phyloP scores from a whole-genome alignment of 2,888 invertebrate species.

The Anodontia alba region DNA sequence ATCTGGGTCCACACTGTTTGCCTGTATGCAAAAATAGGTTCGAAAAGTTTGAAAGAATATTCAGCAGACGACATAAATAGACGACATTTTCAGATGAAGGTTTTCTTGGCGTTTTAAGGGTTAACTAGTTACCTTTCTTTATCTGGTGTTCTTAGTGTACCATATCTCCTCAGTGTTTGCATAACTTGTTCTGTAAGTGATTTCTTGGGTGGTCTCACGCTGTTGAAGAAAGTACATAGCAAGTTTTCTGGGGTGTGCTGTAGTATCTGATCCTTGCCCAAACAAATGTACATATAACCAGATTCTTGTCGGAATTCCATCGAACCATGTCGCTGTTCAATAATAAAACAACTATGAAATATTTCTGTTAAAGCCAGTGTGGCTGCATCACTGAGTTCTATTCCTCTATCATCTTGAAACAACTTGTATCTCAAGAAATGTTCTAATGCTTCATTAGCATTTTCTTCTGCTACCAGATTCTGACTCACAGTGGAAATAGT shows the following conservation, averaged over 20 bases:
- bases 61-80: too few relatives aligned
- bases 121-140: conserved; percentile 80
- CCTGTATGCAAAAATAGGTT: too few relatives aligned
- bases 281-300: conserved; percentile 82
- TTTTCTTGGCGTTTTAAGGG: too few relatives aligned
- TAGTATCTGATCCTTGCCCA: conserved; percentile 82
- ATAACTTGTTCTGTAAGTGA: conserved; percentile 79
- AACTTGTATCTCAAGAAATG: conserved; percentile 78
- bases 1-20: too few relatives aligned
- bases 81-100: too few relatives aligned
- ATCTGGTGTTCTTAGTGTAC: conserved; percentile 77
- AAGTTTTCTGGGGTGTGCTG: conserved; percentile 80
- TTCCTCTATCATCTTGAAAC: conserved; percentile 60
- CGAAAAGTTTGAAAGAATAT: too few relatives aligned
- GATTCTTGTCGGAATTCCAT: conserved; percentile 76
- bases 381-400: conserved; percentile 73
- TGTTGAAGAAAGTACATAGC: conserved; percentile 79
- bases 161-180: conserved; percentile 79
- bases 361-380: conserved; percentile 82
- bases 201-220: conserved; percentile 78
- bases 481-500: conserved; percentile 78
- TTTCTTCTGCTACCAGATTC: conserved; percentile 74
- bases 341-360: conserved; percentile 84
- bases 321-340: conserved; percentile 76
- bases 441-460: conserved; percentile 79